phyloP scores from a whole-genome alignment of 2,113 vertebrate genomes.

The Alethe diademata region DNA sequence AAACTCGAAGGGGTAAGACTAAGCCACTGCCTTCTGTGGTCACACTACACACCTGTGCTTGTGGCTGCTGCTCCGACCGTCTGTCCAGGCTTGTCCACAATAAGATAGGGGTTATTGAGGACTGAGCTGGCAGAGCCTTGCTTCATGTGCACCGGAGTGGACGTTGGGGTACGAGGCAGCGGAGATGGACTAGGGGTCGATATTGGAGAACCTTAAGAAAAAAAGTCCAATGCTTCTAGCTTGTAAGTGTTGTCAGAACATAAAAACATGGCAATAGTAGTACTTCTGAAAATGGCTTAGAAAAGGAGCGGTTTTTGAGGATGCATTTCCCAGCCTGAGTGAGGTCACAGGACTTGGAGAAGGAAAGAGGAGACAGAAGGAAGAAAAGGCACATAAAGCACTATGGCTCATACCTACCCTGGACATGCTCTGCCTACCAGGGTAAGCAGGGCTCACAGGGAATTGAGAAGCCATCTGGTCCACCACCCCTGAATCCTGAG shows the following conservation, averaged over 20 bases:
- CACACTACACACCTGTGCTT: slow-evolving; percentile 70
- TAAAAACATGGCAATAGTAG: not conserved
- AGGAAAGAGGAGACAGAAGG: not conserved
- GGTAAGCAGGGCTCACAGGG: not conserved
- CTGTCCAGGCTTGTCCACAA: slow-evolving; percentile 90
- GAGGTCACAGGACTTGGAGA: not conserved
- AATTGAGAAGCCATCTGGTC: not conserved
- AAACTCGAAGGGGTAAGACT: not conserved
- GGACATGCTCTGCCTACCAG: not conserved
- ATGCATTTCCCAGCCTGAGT: not conserved
- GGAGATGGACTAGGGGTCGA: slow-evolving; percentile 96
- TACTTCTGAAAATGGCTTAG: not conserved
- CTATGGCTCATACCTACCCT: not conserved
- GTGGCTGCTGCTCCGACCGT: slow-evolving; percentile 78
- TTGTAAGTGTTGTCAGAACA: slow-evolving; percentile 35
- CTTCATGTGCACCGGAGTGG: slow-evolving; percentile 91
- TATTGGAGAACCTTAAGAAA: slow-evolving; percentile 90
- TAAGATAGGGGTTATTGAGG: slow-evolving; percentile 86
- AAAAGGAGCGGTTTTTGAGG: not conserved
- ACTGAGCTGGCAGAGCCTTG: slow-evolving; percentile 79
- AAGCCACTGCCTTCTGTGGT: slow-evolving; percentile 9
- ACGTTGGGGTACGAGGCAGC: slow-evolving; percentile 88
- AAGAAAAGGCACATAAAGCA: not conserved
- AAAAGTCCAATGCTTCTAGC: slow-evolving; percentile 53
- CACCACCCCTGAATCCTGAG: not conserved